phyloP scores from a whole-genome alignment of 2,113 vertebrate genomes.

The Potamarius usumacintae region DNA sequence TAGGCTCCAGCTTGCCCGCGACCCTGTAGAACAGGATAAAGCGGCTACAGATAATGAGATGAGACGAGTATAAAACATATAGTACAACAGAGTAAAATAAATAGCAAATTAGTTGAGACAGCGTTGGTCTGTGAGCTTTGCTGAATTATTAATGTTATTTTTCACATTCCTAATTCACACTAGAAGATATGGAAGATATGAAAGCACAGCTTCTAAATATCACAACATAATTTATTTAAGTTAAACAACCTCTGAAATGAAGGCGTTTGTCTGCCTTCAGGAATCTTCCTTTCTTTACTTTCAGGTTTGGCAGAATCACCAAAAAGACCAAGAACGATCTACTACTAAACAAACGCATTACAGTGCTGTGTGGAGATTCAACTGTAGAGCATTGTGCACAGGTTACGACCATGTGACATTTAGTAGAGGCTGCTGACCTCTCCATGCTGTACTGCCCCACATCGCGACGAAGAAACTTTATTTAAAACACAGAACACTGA shows the following conservation, averaged over 20 bases:
- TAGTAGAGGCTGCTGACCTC: not conserved
- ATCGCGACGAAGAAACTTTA: not conserved
- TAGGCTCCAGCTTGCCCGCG: too few relatives aligned
- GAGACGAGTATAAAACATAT: too few relatives aligned
- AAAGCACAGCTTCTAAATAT: not conserved
- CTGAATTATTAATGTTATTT: not conserved
- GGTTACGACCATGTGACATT: not conserved
- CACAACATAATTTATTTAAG: not conserved
- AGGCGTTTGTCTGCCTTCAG: not conserved
- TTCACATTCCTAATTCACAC: not conserved
- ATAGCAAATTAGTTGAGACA: not conserved
- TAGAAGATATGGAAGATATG: not conserved
- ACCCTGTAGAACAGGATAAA: too few relatives aligned
- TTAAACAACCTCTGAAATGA: not conserved
- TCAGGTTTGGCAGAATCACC: not conserved
- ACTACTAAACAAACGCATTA: too few relatives aligned
- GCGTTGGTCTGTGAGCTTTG: not conserved
- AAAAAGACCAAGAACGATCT: too few relatives aligned
- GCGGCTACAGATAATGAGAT: too few relatives aligned
- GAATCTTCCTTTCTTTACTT: not conserved
- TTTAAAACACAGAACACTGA: not conserved
- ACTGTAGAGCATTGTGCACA: not conserved
- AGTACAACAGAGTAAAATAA: not conserved
- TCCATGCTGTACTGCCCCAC: not conserved
- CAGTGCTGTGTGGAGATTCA: not conserved